phyloP scores from a whole-genome alignment of 2,113 vertebrate species.

The Pogona vitticeps region DNA sequence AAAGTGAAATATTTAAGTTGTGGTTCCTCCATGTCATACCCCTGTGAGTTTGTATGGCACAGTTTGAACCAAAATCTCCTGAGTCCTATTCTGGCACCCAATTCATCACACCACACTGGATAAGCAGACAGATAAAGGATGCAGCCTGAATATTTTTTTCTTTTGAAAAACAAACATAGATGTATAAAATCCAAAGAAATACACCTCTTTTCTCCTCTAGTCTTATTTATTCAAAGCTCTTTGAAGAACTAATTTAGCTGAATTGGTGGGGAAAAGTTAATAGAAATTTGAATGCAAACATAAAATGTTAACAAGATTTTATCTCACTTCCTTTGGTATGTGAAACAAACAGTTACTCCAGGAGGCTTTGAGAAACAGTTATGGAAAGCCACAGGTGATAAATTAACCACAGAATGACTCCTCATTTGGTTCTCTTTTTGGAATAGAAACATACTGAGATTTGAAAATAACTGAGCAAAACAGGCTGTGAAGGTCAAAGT shows the following conservation, averaged over 20 bases:
- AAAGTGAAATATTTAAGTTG: too few species aligned
- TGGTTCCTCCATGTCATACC: too few species aligned
- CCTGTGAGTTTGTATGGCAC: too few species aligned
- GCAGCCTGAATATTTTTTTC: conserved; percentile 12
- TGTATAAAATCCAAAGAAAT: background rate
- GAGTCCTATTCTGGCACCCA: too few species aligned
- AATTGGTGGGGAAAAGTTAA: conserved; percentile 24
- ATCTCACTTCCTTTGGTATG: conserved; percentile 68
- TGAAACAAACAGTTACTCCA: conserved; percentile 62
- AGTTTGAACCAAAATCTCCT: too few species aligned
- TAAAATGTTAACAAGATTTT: conserved; percentile 70
- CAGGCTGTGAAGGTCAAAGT: conserved; percentile 51
- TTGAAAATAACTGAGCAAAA: conserved; percentile 58
- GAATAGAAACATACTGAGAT: conserved; percentile 39
- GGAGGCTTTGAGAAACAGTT: conserved; percentile 56
- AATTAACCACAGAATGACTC: conserved; percentile 65
- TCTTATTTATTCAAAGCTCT: conserved; percentile 21
- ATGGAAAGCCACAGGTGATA: conserved; percentile 70
- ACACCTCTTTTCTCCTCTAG: background rate
- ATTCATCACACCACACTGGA: too few species aligned
- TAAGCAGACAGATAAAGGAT: background rate
- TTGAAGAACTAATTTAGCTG: conserved; percentile 54
- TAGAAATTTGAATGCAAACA: conserved; percentile 51
- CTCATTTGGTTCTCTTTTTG: conserved; percentile 57
- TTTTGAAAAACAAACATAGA: background rate